These are phyloP conservation scores for Heliothis virescens DNA, from an alignment of 1,140 invertebrate genomes.

Conservation along the genomic window DNA sequence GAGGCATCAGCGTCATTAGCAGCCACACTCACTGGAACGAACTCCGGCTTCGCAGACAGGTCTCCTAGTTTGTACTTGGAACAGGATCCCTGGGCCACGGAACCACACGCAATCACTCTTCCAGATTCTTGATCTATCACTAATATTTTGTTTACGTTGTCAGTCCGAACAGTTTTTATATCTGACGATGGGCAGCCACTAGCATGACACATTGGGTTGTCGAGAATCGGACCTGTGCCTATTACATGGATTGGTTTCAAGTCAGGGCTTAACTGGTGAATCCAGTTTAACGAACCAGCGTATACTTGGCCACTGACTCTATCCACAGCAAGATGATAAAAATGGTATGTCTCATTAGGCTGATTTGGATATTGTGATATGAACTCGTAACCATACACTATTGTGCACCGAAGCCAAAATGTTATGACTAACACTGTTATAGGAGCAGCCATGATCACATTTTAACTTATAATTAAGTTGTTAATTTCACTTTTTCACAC, in stretches of 20 bases:
- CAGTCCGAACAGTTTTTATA: conserved; percentile 89
- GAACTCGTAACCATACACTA: conserved; percentile 81
- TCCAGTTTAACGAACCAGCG: conserved; percentile 93
- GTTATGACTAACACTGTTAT: conserved; percentile 80
- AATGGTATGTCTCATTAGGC: conserved; percentile 83
- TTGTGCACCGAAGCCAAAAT: conserved; percentile 79
- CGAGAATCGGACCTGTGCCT: conserved; percentile 91
- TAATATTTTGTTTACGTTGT: conserved; percentile 97
- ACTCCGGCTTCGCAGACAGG: conserved; percentile 91
- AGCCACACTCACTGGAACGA: conserved; percentile 93
- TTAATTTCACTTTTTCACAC: conserved; percentile 72
- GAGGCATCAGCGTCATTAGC: conserved; percentile 97
- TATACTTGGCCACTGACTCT: conserved; percentile 88
- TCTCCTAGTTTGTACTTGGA: conserved; percentile 94
- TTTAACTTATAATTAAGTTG: conserved; percentile 66
- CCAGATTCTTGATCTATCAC: conserved; percentile 94
- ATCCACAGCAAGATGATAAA: conserved; percentile 87
- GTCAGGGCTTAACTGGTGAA: conserved; percentile 93
- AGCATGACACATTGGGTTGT: conserved; percentile 95
- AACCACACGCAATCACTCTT: conserved; percentile 95
- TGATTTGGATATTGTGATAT: conserved; percentile 83
- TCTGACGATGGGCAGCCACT: conserved; percentile 91
- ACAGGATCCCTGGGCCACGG: conserved; percentile 95
- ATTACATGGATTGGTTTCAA: conserved; percentile 90
- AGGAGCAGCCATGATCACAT: conserved; percentile 82